Base-by-base conservation (phyloP, 2,888 invertebrate species). In the Cheilosia impressa region DNA sequence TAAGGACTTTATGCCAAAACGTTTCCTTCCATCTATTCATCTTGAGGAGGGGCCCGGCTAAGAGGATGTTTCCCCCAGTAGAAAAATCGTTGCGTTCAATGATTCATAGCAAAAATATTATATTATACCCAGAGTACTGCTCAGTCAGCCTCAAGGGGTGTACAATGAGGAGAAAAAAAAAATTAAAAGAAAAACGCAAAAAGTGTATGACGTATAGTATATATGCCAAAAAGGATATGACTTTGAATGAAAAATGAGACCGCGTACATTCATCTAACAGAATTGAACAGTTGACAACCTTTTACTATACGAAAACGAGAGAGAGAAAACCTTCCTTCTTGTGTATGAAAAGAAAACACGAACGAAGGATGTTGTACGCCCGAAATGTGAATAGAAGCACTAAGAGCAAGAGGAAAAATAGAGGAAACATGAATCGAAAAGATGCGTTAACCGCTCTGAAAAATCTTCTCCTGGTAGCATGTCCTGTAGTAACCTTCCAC, bases 191-290 rank as follows among this genome's bases (percentile, higher is more conserved):
- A 55, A 80, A 15, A 31, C 19, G 38, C 41, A 43, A 53, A 52
- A 47, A 13, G 50, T 60, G 24, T 73, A 75, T 73, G 71, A 71
- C 60, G 76, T 66, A 80, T 55, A 80, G 31, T 31, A 31, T 31
- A 85, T 85, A 85, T 76, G 66, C 76, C 85, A 85, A 85, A 81
- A 85, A 85, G 81, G 81, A 85, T 85, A 81, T 85, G 85, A 85
- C 85, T 81, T 85, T 76, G 80, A 80, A 85, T 85, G 85, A 85
- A 85, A 85, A 85, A 85, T 85, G 85, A 85, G 81, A 77, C 62
- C 81, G 72, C 85, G 85, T 55, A 83, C 85, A 85, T 85, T 85
- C 85, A 85, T 85, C 81, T 72, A 81, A 81, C 66, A 72, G 66
- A 77, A 85, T 85, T 77, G 85, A 85, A 85, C 76, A 72, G 85